These are phyloP conservation scores for Plebejus argus DNA, from an alignment of 2,888 invertebrate species.

Conservation along the genomic window DNA sequence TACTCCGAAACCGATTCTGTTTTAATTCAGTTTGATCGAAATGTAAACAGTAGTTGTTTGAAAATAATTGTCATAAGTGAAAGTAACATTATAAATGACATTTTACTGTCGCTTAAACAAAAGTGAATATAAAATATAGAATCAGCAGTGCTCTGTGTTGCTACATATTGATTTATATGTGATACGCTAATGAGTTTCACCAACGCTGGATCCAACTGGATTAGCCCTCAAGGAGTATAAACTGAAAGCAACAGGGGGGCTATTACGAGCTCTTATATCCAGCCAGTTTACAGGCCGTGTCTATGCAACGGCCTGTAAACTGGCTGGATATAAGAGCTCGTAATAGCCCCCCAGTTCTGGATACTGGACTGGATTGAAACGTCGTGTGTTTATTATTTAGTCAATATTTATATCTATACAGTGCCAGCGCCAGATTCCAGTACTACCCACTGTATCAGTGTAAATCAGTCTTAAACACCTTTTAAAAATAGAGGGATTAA, in stretches of 20 bases:
- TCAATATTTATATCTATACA: not conserved
- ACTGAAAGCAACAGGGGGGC: not conserved
- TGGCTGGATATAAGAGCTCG: too few relatives aligned
- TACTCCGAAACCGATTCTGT: not conserved
- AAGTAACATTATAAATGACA: too few relatives aligned
- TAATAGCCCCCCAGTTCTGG: too few relatives aligned
- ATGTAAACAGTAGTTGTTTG: not conserved
- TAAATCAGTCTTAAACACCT: not conserved
- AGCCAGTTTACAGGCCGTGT: too few relatives aligned
- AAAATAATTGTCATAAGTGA: too few relatives aligned
- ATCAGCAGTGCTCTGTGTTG: too few relatives aligned
- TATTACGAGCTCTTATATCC: too few relatives aligned
- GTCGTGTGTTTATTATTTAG: not conserved
- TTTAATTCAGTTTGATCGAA: not conserved
- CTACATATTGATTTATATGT: not conserved
- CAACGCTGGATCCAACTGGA: not conserved
- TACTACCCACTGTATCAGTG: not conserved
- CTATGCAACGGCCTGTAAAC: too few relatives aligned
- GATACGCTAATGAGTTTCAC: not conserved
- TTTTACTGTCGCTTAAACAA: too few relatives aligned
- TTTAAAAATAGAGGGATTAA: slow-evolving; percentile 6
- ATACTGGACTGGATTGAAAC: not conserved
- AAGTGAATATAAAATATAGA: too few relatives aligned
- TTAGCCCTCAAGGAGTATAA: not conserved
- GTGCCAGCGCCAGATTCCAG: not conserved